Percentiles rank a stretch among this genome's conserved stretches.
Evolutionary conservation across 2,888 invertebrate genomes (phyloP).

Genomic region (Ernsta delagoae): DNA sequence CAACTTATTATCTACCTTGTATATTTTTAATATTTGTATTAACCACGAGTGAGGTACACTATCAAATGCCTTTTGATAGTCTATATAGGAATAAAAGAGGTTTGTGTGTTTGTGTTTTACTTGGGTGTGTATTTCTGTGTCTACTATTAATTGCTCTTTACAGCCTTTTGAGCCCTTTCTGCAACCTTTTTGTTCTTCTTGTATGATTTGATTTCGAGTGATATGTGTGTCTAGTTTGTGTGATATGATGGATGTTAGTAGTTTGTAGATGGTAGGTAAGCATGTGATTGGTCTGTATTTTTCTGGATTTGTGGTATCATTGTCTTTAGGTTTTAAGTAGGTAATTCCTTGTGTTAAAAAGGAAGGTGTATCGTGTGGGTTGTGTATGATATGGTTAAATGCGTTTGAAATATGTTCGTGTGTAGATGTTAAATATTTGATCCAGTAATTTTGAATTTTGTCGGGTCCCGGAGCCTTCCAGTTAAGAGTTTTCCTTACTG

Average conservation of each 20-base stretch:
- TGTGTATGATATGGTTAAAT: conserved; percentile 17
- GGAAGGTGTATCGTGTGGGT: conserved; percentile 21
- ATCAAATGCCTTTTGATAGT: conserved; percentile 41
- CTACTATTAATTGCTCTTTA: too few relatives aligned
- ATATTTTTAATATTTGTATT: conserved; percentile 35
- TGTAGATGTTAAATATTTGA: conserved; percentile 26
- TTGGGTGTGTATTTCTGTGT: too few relatives aligned
- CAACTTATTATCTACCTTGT: conserved; percentile 38
- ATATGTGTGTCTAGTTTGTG: conserved; percentile 31
- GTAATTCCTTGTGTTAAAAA: conserved; percentile 34
- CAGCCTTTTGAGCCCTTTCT: too few relatives aligned
- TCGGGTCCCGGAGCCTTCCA: conserved; percentile 38
- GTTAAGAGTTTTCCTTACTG: conserved; percentile 26
- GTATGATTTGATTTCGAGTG: conserved; percentile 31
- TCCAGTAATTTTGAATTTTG: conserved; percentile 37
- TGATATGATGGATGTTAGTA: conserved; percentile 38
- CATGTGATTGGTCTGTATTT: conserved; percentile 46
- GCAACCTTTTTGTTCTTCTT: conserved; percentile 21
- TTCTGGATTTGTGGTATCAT: conserved; percentile 39
- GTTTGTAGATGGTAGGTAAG: conserved; percentile 41
- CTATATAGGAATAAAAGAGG: conserved; percentile 31
- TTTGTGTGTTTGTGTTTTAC: conserved; percentile 22
- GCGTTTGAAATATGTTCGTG: conserved; percentile 24
- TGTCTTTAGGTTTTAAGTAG: conserved; percentile 28
- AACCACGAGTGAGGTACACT: conserved; percentile 41